A percentile compares a stretch with the other conserved stretches of the same genome.
Conservation (phyloP, 2,888 invertebrate genomes). For the Orthonevra nobilis region DNA sequence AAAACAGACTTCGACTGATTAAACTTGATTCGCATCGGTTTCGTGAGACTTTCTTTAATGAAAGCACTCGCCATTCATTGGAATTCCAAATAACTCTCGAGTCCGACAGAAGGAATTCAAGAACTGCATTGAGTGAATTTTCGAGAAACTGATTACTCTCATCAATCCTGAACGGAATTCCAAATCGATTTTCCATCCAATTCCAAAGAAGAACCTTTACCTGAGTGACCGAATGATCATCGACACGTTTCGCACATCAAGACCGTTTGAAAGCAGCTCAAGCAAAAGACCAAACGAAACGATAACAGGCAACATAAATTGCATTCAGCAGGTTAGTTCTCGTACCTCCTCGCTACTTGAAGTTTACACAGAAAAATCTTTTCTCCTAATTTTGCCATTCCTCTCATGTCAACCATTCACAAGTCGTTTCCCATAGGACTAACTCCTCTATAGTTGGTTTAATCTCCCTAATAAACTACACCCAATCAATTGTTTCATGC, state of each 20-base stretch:
- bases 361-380: constrained; percentile 10
- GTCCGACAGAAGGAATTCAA: too few species aligned
- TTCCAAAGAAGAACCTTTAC: too few species aligned
- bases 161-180: neutral
- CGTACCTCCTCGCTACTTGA: constrained; percentile 21
- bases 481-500: constrained; percentile 65
- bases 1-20: too few species aligned
- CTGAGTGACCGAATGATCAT: neutral
- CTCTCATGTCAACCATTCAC: constrained; percentile 39
- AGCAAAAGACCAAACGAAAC: too few species aligned
- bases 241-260: too few species aligned
- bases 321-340: constrained; percentile 19
- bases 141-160: neutral
- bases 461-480: constrained; percentile 66
- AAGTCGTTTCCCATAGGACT: constrained; percentile 1
- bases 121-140: too few species aligned
- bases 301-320: constrained; percentile 42
- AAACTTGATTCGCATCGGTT: too few species aligned
- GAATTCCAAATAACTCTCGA: too few species aligned
- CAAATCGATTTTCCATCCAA: neutral
- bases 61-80: too few species aligned
- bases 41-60: too few species aligned
- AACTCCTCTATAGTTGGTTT: constrained; percentile 9
- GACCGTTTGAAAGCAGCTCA: too few species aligned
- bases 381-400: constrained; percentile 52